Conservation (phyloP, 2,888 invertebrate species). For the Lissocephala sabroskyi region DNA sequence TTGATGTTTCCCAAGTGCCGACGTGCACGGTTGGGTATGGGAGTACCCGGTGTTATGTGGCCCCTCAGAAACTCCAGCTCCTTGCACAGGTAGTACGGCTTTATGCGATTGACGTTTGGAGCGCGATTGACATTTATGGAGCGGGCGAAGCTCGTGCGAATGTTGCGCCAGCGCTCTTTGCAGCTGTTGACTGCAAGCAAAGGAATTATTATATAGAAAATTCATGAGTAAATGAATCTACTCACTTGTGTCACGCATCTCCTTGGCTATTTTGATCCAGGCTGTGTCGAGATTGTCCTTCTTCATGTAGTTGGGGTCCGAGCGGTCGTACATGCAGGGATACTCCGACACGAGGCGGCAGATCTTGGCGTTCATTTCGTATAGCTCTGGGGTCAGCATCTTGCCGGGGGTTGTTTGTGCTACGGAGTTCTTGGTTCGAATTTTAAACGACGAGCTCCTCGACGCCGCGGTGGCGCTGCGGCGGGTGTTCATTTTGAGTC, state of each 20-base stretch:
- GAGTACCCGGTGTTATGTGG: slow-evolving; percentile 55
- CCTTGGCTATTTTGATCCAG: slow-evolving; percentile 63
- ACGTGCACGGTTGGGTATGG: slow-evolving; percentile 32
- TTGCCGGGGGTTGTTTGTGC: slow-evolving; percentile 17
- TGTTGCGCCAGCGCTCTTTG: slow-evolving; percentile 69
- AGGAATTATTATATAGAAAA: not conserved
- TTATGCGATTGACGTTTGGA: slow-evolving; percentile 50
- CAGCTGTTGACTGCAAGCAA: slow-evolving; percentile 56
- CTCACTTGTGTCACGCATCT: slow-evolving; percentile 64
- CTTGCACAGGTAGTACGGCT: slow-evolving; percentile 62
- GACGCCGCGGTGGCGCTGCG: too few species aligned
- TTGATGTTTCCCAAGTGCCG: slow-evolving; percentile 12
- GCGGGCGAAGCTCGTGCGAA: slow-evolving; percentile 67
- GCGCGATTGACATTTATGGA: slow-evolving; percentile 67
- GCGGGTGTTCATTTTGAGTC: too few species aligned
- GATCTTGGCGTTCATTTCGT: slow-evolving; percentile 60
- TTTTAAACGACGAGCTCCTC: too few species aligned
- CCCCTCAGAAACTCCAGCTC: slow-evolving; percentile 57
- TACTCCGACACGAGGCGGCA: slow-evolving; percentile 61
- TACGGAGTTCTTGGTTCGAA: too few species aligned
- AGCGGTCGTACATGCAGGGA: slow-evolving; percentile 69
- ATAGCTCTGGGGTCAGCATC: slow-evolving; percentile 55
- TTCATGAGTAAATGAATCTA: too few species aligned
- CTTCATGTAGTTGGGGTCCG: slow-evolving; percentile 54
- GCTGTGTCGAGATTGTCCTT: slow-evolving; percentile 63